Evolutionary conservation across 2,113 vertebrate species (phyloP), one percentile per base, ranked within the genome.

Genomic region (Daboia siamensis): DNA sequence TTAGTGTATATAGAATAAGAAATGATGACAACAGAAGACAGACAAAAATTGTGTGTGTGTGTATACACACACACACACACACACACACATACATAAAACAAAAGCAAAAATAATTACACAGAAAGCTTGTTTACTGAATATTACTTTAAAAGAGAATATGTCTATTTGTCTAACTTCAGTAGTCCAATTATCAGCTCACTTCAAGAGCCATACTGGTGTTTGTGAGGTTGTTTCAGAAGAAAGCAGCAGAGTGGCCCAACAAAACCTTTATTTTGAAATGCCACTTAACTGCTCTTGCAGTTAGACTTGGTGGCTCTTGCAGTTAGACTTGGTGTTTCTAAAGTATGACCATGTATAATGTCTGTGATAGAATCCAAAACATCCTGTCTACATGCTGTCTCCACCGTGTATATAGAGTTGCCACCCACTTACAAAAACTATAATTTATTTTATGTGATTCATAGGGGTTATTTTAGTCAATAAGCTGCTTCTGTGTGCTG

Each of bases 1-100:
- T 93, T 90, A 95, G 7, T 85, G 93, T 39, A 93, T 0, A 93
- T 90, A 80, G 91, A 92, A 69, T 15, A 96, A 80, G 26, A 46
- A 94, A 90, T 86, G 89, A 91, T 1, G 29, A 64, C 61, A 44
- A 86, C 61, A 91, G 61, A 54, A 44, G 29, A 80, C 46, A 55
- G 74, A n/a, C n/a, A n/a, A n/a, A n/a, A n/a, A n/a, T n/a, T n/a
- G n/a, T n/a, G n/a, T n/a, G n/a, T n/a, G n/a, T n/a, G n/a, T n/a
- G n/a, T n/a, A n/a, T n/a, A n/a, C n/a, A n/a, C n/a, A n/a, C n/a
- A n/a, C n/a, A n/a, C n/a, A n/a, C n/a, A n/a, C n/a, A n/a, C n/a
- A n/a, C n/a, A n/a, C n/a, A n/a, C n/a, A n/a, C n/a, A n/a, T n/a
- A n/a, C n/a, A n/a, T n/a, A 86, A 39, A 52, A 64, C 10, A 48